Conservation (phyloP, 92 coral and sea anemone genomes). For the Porites divaricata region DNA sequence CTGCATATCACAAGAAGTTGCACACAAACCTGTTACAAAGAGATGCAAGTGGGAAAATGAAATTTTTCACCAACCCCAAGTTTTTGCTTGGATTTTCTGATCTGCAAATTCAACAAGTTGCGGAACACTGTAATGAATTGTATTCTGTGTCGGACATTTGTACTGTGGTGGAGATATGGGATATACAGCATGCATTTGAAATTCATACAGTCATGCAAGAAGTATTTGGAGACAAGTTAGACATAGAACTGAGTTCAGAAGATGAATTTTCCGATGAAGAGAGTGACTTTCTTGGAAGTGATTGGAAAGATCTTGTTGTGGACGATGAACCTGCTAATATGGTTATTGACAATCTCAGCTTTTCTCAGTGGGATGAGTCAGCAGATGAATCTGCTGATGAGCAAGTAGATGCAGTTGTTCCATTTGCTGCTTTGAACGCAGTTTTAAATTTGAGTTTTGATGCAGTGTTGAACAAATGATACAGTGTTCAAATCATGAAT, state of each 20-base stretch:
- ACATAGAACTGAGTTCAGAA: neutral
- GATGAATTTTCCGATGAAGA: neutral
- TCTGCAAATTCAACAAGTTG: slow-evolving; percentile 55
- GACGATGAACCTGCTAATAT: slow-evolving; percentile 8
- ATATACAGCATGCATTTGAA: neutral
- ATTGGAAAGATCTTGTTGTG: slow-evolving; percentile 31
- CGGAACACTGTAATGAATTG: slow-evolving; percentile 24
- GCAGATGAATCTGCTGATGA: slow-evolving; percentile 26
- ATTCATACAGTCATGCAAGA: neutral
- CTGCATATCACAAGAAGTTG: slow-evolving; percentile 24
- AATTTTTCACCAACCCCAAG: slow-evolving; percentile 27
- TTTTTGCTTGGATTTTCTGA: slow-evolving; percentile 58
- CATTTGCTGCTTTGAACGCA: slow-evolving; percentile 15
- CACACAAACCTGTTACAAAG: slow-evolving; percentile 31
- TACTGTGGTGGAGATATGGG: neutral
- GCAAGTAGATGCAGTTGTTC: neutral
- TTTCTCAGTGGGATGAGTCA: slow-evolving; percentile 34
- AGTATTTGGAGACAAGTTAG: neutral
- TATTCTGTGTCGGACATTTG: neutral
- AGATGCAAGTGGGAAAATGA: slow-evolving; percentile 44
- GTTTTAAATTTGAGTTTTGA: slow-evolving; percentile 33
- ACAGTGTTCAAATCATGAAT: neutral
- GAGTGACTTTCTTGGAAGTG: neutral
- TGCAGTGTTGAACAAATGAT: neutral
- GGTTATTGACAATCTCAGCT: neutral